phyloP scores from a whole-genome alignment of 2,113 vertebrate species.

The Speoplatyrhinus poulsoni region DNA sequence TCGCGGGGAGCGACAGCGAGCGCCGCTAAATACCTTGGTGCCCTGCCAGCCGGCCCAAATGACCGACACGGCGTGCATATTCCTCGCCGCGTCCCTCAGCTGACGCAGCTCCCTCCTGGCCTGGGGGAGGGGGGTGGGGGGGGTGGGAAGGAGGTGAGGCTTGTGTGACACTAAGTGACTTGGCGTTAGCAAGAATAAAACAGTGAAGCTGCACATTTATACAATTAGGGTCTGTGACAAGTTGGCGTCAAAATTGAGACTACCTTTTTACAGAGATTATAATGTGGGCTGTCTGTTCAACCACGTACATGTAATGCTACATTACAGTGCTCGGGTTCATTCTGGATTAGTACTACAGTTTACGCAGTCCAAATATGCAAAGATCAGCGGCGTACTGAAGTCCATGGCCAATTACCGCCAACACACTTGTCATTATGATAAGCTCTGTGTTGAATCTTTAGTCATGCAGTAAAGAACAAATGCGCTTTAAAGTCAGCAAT shows the following conservation, averaged over 20 bases:
- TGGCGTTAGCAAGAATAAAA: conserved; percentile 8
- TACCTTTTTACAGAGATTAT: neutral
- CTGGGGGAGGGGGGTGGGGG: conserved; percentile 76
- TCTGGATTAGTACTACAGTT: neutral
- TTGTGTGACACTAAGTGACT: conserved; percentile 31
- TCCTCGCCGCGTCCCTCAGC: conserved; percentile 94
- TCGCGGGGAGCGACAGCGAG: conserved; percentile 66
- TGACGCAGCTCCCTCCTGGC: conserved; percentile 94
- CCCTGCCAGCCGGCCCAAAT: conserved; percentile 99
- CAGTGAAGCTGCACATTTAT: neutral
- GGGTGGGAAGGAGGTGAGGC: conserved; percentile 76
- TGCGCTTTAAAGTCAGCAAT: neutral
- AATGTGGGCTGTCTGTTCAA: neutral
- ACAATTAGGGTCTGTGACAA: neutral
- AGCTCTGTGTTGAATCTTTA: conserved; percentile 2
- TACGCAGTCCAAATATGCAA: neutral
- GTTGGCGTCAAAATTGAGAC: too few relatives aligned
- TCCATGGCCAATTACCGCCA: neutral
- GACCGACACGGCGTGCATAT: conserved; percentile 95
- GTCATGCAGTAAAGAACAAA: neutral
- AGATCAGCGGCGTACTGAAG: conserved; percentile 8
- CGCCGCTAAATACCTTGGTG: conserved; percentile 90
- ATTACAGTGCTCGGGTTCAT: neutral
- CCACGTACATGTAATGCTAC: too few relatives aligned
- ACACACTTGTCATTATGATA: neutral